phyloP scores from a whole-genome alignment of 2,113 vertebrate genomes.

The Beaufortia kweichowensis region DNA sequence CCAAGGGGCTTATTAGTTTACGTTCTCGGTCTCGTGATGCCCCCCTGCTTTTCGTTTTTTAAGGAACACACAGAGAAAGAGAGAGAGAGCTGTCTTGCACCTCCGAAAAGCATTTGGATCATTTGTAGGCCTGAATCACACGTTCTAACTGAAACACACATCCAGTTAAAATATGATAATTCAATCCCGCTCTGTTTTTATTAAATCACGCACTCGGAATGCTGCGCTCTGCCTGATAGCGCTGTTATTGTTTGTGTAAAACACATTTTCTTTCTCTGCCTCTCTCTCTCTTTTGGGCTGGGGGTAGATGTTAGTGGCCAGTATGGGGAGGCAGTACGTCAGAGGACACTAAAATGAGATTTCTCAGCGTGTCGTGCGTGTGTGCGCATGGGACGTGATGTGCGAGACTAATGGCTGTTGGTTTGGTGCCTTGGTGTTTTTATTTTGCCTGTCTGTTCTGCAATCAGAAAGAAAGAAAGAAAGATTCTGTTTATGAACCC shows the following conservation, averaged over 20 bases:
- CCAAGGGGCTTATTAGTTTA: conserved; percentile 46
- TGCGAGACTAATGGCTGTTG: conserved; percentile 58
- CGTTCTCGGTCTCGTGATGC: conserved; percentile 52
- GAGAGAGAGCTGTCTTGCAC: conserved; percentile 36
- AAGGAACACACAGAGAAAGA: conserved; percentile 24
- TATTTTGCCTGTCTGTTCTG: conserved; percentile 59
- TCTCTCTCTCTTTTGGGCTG: conserved; percentile 35
- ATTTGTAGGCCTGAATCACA: conserved; percentile 51
- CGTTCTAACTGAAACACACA: conserved; percentile 55
- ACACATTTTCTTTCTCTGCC: conserved; percentile 36
- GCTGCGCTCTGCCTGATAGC: conserved; percentile 45
- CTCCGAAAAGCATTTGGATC: conserved; percentile 45
- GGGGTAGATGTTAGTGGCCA: conserved; percentile 26
- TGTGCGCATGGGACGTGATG: conserved; percentile 45
- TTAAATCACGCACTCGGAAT: conserved; percentile 54
- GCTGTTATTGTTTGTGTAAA: conserved; percentile 57
- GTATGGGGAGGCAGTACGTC: conserved; percentile 14
- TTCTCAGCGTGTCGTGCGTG: conserved; percentile 47
- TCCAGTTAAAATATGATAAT: conserved; percentile 59
- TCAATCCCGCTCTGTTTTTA: conserved; percentile 55
- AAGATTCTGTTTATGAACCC: conserved; percentile 66
- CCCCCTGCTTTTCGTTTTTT: conserved; percentile 40
- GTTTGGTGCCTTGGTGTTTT: conserved; percentile 31
- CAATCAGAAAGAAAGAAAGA: conserved; percentile 58
- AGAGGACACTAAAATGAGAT: conserved; percentile 46